Conservation (phyloP, 2,797 vertebrate genomes). For the Arnoldichthys spilopterus region DNA sequence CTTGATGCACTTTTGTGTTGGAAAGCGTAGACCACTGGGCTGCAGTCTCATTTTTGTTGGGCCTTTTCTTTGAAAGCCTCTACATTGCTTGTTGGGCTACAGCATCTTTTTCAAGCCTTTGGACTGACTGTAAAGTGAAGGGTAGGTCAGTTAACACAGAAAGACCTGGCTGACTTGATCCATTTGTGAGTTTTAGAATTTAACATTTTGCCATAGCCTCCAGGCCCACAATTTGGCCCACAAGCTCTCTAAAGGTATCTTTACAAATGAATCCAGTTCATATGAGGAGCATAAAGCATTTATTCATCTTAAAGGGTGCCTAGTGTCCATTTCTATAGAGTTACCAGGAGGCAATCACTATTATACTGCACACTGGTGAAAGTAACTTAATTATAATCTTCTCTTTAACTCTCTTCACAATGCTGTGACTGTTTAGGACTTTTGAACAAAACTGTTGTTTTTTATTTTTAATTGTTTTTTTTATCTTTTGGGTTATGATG, state of each 20-base stretch:
- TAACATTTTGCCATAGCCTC: conserved; percentile 34
- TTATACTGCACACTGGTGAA: conserved; percentile 16
- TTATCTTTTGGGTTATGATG: not conserved
- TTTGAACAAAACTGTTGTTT: not conserved
- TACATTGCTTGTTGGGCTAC: not conserved
- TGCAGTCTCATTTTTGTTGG: conserved; percentile 44
- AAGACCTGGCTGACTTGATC: conserved; percentile 12
- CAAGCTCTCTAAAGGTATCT: conserved; percentile 15
- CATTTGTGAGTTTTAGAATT: not conserved
- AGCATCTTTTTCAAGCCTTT: not conserved
- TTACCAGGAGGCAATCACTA: not conserved
- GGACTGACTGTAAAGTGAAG: not conserved
- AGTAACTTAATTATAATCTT: conserved; percentile 23
- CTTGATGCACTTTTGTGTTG: conserved; percentile 80
- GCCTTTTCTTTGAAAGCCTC: not conserved
- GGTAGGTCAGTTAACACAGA: not conserved
- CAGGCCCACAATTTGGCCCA: not conserved
- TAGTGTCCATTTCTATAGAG: conserved; percentile 11
- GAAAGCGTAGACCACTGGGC: conserved; percentile 63
- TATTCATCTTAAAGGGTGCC: not conserved
- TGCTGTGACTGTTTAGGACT: conserved; percentile 4
- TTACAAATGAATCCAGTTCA: not conserved
- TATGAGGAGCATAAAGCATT: not conserved
- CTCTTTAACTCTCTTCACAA: conserved; percentile 11
- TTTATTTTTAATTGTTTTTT: not conserved